These are phyloP conservation scores for Noctua pronuba DNA, from an alignment of 2,888 invertebrate genomes.

Conservation along the genomic window DNA sequence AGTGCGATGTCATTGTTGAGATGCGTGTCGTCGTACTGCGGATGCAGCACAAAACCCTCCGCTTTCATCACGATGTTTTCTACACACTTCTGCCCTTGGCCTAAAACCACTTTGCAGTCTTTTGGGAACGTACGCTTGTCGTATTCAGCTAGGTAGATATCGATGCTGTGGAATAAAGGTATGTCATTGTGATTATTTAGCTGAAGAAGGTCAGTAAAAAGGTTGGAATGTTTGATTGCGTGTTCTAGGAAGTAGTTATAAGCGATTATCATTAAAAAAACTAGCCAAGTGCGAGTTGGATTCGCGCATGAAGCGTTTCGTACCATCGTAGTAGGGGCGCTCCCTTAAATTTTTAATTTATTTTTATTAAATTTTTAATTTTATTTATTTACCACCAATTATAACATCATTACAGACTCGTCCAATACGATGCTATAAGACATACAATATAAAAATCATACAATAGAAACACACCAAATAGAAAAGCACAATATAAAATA, in stretches of 20 bases:
- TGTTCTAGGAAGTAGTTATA: not conserved
- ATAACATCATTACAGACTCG: too few species aligned
- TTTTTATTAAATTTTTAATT: too few species aligned
- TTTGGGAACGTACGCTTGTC: constrained; percentile 84
- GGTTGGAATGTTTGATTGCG: not conserved
- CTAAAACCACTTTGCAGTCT: constrained; percentile 79
- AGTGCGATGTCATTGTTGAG: constrained; percentile 85
- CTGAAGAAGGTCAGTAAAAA: not conserved
- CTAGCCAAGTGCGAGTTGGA: too few species aligned
- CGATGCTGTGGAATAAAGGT: constrained; percentile 75
- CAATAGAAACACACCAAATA: too few species aligned
- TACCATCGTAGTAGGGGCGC: too few species aligned
- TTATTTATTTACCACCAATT: too few species aligned
- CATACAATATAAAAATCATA: too few species aligned
- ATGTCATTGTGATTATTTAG: not conserved
- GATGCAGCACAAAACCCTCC: constrained; percentile 77
- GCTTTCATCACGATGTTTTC: constrained; percentile 80
- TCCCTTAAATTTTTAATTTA: too few species aligned
- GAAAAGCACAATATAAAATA: too few species aligned
- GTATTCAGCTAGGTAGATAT: constrained; percentile 83
- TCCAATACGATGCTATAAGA: too few species aligned
- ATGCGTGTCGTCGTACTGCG: constrained; percentile 77
- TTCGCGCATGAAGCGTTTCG: too few species aligned
- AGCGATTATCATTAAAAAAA: not conserved
- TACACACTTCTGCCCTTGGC: constrained; percentile 78